Evolutionary conservation across 2,797 vertebrate genomes (phyloP), one percentile per base, ranked within the genome.

Genomic region (Protonibea diacanthus): DNA sequence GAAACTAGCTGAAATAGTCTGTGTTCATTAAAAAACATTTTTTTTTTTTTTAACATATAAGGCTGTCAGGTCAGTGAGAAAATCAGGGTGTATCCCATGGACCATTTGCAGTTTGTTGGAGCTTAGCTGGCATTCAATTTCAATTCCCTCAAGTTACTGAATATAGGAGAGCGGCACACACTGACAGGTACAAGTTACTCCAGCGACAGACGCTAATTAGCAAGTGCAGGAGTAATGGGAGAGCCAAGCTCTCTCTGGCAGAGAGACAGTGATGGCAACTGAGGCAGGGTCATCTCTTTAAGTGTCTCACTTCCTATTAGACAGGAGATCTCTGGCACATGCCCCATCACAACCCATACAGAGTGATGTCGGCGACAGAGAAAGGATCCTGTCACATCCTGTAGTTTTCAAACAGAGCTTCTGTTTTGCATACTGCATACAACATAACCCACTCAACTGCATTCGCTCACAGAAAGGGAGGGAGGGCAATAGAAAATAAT

Each of bases 121-220:
- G 93, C 91, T 93, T 92, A 89, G 85, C 91, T 91, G 92, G 91
- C 87, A 84, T 93, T 94, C 94, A 90, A 90, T 92, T 91, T 90
- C 91, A 94, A 95, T 93, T 92, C 89, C 93, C 85, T 91, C 91
- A 92, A 92, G 89, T 95, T 93, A 87, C 82, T 88, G 94, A 93
- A 89, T 92, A 93, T 83, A 92, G 75, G 81, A 80, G 86, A 91
- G 88, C 66, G 18, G 88, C 84, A 77, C 87, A 91, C 81, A 83
- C 80, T 91, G 94, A 94, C 94, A 93, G 92, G 92, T 93, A 95
- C 94, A 94, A 92, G 93, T 93, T 92, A 93, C 92, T 93, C 91
- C 88, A 75, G 63, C 76, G 90, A 92, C 92, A 94, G 92, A 89
- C 88, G 80, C 92, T 95, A 95, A 95, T 95, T 95, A 95, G 91